Evolutionary conservation across 2,797 vertebrate species (phyloP).

Genomic region (Semotilus atromaculatus): DNA sequence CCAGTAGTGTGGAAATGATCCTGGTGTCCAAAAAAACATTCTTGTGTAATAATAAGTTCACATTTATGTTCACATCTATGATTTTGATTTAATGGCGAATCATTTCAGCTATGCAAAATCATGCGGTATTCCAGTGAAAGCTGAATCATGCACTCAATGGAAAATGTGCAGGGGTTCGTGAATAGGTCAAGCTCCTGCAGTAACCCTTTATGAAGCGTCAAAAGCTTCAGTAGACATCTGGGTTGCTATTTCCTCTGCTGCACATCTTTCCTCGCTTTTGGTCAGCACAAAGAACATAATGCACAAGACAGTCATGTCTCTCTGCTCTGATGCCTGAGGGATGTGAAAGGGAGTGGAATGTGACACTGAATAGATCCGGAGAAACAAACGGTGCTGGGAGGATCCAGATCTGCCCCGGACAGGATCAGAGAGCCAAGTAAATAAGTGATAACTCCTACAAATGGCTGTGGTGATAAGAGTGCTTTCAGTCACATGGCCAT

Average conservation of each 20-base stretch:
- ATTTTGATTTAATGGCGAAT: conserved; percentile 26
- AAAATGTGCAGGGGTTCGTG: neutral
- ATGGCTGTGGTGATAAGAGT: conserved; percentile 48
- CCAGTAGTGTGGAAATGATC: conserved; percentile 47
- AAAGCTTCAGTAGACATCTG: conserved; percentile 28
- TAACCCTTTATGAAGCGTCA: conserved; percentile 35
- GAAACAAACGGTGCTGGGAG: conserved; percentile 19
- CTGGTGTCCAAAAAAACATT: conserved; percentile 41
- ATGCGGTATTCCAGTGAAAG: neutral
- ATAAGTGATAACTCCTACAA: conserved; percentile 54
- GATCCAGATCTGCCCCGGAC: conserved; percentile 36
- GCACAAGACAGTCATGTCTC: conserved; percentile 42
- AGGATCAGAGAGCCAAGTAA: conserved; percentile 50
- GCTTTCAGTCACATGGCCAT: conserved; percentile 32
- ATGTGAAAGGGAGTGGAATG: conserved; percentile 47
- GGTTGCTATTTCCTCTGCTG: conserved; percentile 25
- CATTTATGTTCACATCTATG: conserved; percentile 14
- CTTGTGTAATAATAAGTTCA: conserved; percentile 5
- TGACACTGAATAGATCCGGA: conserved; percentile 44
- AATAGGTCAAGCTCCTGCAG: neutral
- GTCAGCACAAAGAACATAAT: conserved; percentile 45
- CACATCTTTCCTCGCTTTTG: conserved; percentile 40
- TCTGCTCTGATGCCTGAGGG: conserved; percentile 48
- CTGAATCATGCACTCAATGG: neutral
- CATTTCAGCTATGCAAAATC: conserved; percentile 7